phyloP scores from a whole-genome alignment of 2,888 invertebrate genomes.

The Synergus umbraculus region DNA sequence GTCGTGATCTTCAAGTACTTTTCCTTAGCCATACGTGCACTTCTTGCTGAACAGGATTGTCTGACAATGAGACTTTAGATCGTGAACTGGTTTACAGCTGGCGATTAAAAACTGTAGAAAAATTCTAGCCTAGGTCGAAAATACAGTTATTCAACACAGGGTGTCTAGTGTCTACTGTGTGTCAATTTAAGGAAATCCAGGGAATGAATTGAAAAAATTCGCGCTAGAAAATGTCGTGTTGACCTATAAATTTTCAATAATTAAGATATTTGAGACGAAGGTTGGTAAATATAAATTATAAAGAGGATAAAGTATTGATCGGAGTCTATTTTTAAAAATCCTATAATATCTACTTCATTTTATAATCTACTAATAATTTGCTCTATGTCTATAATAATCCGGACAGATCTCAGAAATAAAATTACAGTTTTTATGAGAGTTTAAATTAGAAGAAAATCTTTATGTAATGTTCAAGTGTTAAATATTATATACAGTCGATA shows the following conservation, averaged over 20 bases:
- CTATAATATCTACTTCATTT: not conserved
- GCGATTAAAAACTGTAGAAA: not conserved
- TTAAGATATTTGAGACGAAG: too few relatives aligned
- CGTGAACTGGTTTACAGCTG: not conserved
- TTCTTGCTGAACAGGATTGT: conserved; percentile 17
- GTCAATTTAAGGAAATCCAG: too few relatives aligned
- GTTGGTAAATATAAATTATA: not conserved
- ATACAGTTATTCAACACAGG: too few relatives aligned
- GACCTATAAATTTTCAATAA: too few relatives aligned
- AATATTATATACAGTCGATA: not conserved
- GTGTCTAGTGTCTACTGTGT: too few relatives aligned
- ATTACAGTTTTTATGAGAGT: not conserved
- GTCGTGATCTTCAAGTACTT: not conserved
- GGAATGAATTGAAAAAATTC: too few relatives aligned
- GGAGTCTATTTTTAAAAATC: not conserved
- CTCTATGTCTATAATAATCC: not conserved
- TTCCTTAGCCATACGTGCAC: conserved; percentile 13
- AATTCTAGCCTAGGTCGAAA: too few relatives aligned
- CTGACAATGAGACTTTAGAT: not conserved
- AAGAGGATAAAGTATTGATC: not conserved
- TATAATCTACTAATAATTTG: not conserved
- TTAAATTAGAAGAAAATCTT: not conserved
- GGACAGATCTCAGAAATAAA: not conserved
- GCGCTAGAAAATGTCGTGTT: too few relatives aligned
- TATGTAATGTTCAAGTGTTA: not conserved